A percentile compares a stretch with the other conserved stretches of the same genome.
phyloP scores from a whole-genome alignment of 2,888 invertebrate genomes.

The Hirtodrosophila histrioides region DNA sequence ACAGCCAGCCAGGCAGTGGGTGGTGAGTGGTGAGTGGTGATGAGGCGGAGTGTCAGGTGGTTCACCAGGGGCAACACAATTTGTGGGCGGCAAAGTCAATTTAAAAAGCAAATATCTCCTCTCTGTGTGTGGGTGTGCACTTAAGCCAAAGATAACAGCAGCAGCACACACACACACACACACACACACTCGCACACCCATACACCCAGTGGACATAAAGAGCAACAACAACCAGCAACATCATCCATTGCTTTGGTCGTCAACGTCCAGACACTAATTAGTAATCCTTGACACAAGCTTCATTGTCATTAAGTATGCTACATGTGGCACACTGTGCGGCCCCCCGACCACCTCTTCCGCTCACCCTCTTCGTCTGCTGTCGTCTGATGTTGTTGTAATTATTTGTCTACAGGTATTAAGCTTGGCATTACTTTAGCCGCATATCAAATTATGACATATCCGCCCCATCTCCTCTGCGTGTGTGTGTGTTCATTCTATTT shows the following conservation, averaged over 20 bases:
- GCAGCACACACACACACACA: slow-evolving; percentile 14
- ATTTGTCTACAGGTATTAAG: slow-evolving; percentile 79
- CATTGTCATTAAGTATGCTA: slow-evolving; percentile 76
- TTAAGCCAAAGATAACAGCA: slow-evolving; percentile 52
- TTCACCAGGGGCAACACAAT: slow-evolving; percentile 60
- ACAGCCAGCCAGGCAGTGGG: background rate
- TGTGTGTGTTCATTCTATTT: slow-evolving; percentile 3
- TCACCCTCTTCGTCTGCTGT: background rate
- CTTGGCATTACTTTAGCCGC: slow-evolving; percentile 57
- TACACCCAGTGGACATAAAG: slow-evolving; percentile 23
- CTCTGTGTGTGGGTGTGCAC: slow-evolving; percentile 33
- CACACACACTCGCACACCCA: slow-evolving; percentile 1
- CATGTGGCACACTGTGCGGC: slow-evolving; percentile 49
- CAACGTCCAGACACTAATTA: slow-evolving; percentile 79
- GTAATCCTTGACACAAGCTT: slow-evolving; percentile 79
- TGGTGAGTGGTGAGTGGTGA: background rate
- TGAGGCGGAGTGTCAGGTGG: slow-evolving; percentile 5
- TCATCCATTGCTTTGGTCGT: slow-evolving; percentile 46
- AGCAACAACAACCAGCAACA: slow-evolving; percentile 30
- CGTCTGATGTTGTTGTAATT: slow-evolving; percentile 59
- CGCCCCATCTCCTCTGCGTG: slow-evolving; percentile 1
- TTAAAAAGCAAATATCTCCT: slow-evolving; percentile 69
- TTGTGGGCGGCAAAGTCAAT: slow-evolving; percentile 73
- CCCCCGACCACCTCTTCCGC: too few relatives aligned
- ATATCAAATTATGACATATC: slow-evolving; percentile 70